Percentiles rank a stretch among this genome's conserved stretches.
Conservation (phyloP, 2,888 invertebrate species). For the Mystacides longicornis region DNA sequence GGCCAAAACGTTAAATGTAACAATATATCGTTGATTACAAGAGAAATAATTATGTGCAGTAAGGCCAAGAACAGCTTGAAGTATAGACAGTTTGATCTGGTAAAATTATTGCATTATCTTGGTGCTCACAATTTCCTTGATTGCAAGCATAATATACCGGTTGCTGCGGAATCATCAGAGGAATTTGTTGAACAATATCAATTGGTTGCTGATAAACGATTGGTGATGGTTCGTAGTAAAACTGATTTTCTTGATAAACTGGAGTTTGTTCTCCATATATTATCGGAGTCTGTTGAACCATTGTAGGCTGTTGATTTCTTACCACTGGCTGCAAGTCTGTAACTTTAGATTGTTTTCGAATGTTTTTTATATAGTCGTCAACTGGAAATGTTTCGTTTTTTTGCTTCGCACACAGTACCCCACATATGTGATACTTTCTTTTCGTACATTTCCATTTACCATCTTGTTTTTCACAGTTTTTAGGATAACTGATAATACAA, state of each 20-base stretch:
- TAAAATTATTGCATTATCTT: background rate
- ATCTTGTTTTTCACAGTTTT: background rate
- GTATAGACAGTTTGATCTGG: background rate
- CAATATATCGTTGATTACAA: too few relatives aligned
- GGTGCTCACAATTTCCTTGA: background rate
- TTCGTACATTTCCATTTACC: slow-evolving; percentile 7
- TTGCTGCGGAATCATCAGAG: background rate
- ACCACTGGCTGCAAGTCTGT: background rate
- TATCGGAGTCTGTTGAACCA: background rate
- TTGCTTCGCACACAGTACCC: background rate
- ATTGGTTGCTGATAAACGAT: background rate
- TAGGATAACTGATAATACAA: slow-evolving; percentile 7
- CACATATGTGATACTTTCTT: slow-evolving; percentile 10
- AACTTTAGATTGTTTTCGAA: background rate
- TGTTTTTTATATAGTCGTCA: background rate
- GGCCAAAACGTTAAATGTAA: too few relatives aligned
- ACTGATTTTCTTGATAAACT: background rate
- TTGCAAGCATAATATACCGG: background rate
- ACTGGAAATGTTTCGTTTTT: background rate
- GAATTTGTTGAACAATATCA: background rate
- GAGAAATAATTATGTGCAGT: background rate
- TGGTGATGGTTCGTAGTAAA: background rate
- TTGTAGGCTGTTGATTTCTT: background rate
- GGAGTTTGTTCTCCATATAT: background rate
- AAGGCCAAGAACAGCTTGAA: background rate